Evolutionary conservation across 2,797 vertebrate genomes (phyloP).

Genomic region (Limnodromus scolopaceus): DNA sequence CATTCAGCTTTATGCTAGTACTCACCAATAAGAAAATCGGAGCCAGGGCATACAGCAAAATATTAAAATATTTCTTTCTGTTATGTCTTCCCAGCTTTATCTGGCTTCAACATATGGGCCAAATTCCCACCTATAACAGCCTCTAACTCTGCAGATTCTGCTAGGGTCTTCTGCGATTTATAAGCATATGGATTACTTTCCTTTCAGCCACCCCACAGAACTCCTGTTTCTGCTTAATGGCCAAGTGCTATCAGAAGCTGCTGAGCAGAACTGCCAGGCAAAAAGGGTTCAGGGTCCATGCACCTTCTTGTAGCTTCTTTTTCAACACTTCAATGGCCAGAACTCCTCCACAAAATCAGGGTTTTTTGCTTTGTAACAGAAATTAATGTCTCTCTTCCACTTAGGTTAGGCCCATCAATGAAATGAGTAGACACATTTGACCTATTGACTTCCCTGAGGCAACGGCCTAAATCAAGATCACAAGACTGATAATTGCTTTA

Average conservation of each 20-base stretch:
- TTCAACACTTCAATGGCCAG: not conserved
- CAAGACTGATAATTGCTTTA: not conserved
- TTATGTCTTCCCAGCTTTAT: not conserved
- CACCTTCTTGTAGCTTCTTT: not conserved
- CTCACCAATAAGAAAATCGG: not conserved
- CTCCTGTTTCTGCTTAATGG: not conserved
- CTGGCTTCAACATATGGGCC: not conserved
- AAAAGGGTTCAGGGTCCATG: not conserved
- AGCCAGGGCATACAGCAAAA: not conserved
- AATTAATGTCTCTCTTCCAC: not conserved
- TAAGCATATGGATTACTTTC: not conserved
- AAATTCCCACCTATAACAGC: not conserved
- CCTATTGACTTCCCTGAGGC: not conserved
- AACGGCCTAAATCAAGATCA: not conserved
- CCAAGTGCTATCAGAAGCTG: accelerated
- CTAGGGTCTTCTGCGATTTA: not conserved
- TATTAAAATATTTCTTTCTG: not conserved
- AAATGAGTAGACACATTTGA: not conserved
- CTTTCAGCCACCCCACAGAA: not conserved
- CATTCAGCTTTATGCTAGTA: not conserved
- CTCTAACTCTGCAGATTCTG: not conserved
- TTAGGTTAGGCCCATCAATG: not conserved
- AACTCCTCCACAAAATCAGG: not conserved
- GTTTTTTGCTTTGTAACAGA: not conserved
- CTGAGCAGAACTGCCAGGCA: not conserved